These are phyloP conservation scores for Empidonax alnorum DNA, from an alignment of 2,113 vertebrate genomes.

Conservation along the genomic window DNA sequence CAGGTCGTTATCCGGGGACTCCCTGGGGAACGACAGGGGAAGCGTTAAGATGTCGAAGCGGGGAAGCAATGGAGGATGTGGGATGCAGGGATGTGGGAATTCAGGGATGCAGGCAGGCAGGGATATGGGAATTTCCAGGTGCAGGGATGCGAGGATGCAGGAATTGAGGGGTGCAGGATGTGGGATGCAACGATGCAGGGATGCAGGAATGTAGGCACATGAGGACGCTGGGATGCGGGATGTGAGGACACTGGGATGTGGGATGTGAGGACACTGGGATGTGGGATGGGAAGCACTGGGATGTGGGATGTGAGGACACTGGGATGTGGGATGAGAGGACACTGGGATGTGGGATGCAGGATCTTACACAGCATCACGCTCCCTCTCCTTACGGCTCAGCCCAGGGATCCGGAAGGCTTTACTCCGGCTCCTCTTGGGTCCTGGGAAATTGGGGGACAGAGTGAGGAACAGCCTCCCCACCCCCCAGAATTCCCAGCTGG, in stretches of 20 bases:
- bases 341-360: background rate
- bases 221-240: too few species aligned
- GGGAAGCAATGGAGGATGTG: background rate
- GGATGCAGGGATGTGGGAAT: background rate
- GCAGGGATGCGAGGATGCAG: background rate
- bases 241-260: too few species aligned
- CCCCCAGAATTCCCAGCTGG: background rate
- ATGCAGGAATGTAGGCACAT: too few species aligned
- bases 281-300: background rate
- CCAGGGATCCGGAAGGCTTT: constrained; percentile 94
- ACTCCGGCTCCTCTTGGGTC: constrained; percentile 83
- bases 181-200: background rate
- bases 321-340: background rate
- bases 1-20: constrained; percentile 60
- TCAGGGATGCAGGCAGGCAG: too few species aligned
- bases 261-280: background rate
- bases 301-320: background rate
- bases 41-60: rapidly evolving
- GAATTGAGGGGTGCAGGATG: background rate
- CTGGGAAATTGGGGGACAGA: constrained; percentile 11
- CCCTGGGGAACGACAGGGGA: constrained; percentile 23
- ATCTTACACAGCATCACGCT: constrained; percentile 82
- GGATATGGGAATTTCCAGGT: too few species aligned
- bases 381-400: constrained; percentile 87
- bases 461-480: background rate